Base-by-base conservation (phyloP, 2,797 vertebrate species). In the Tapera naevia region DNA sequence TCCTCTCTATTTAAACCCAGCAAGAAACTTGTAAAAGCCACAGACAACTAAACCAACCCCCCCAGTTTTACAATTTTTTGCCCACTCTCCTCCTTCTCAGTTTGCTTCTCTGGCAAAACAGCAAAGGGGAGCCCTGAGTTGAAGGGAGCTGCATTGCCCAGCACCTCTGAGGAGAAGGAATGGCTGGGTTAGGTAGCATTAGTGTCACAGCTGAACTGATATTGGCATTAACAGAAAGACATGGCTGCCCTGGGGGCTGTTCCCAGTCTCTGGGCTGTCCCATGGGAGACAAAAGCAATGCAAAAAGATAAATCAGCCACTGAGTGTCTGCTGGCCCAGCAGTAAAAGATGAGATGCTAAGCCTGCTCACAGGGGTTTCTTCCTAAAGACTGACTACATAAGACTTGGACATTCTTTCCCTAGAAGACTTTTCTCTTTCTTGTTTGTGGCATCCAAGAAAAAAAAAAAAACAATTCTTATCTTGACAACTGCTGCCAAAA, bases 81-180 rank as follows among this genome's bases (percentile, higher is more conserved):
- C 48, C 48, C 30, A 3, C 30, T 56, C 65, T 61, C 32, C 35
- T 39, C 69, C 35, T 54, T 16, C 19, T 60, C 5, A 0, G 30
- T 37, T 70, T 37, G 43, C 11, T 39, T 57, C 22, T 67, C 6
- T 1, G 37, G 41, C 10, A 25, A 19, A 46, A 18, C 2, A 57
- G 70, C 60, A 9, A 33, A 41, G 8, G 2, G 41, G 25, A 37
- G 48, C 39, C 33, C 30, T 39, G 57, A 17, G 5, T 17, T 1
- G 0, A 0, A 0, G 25, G 64, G 25, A 45, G 17, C n/a, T 16
- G 45, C 0, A 0, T 70, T 30, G 11, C 11, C 62, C 22, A 13
- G n/a, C 30, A 7, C 23, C 56, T 64, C n/a, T 4, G 33, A 13
- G 24, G 45, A 6, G 30, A 37, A n/a, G 70, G 69, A 39, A 13